Conservation (phyloP, 2,113 vertebrate genomes). For the Bombycilla garrulus region DNA sequence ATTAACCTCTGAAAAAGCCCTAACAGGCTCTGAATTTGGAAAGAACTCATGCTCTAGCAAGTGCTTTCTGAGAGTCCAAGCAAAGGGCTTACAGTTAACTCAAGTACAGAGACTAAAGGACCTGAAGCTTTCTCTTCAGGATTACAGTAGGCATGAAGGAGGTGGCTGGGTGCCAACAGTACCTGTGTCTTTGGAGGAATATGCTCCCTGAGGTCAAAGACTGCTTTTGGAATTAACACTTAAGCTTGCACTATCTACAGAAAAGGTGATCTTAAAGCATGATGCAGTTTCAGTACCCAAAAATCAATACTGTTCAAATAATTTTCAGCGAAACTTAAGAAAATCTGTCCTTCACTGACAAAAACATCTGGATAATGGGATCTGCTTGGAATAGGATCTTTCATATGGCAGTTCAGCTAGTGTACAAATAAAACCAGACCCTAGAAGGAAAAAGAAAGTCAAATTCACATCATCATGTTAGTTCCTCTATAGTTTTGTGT, state of each 20-base stretch:
- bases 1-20: not conserved
- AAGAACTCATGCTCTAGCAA: not conserved
- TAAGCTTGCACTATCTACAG: not conserved
- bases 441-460: not conserved
- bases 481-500: not conserved
- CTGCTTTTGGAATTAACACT: not conserved
- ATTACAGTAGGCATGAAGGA: not conserved
- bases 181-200: not conserved
- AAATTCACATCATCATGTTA: not conserved
- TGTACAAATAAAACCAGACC: not conserved
- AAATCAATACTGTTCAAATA: not conserved
- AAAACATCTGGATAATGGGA: not conserved
- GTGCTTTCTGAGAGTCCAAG: not conserved
- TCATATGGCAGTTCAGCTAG: not conserved
- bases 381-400: not conserved
- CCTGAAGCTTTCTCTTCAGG: not conserved
- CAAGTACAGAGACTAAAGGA: not conserved
- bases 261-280: not conserved
- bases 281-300: not conserved
- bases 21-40: not conserved
- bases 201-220: not conserved
- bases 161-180: not conserved
- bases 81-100: not conserved
- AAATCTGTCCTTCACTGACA: not conserved
- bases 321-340: not conserved